phyloP scores from a whole-genome alignment of 64 coral and sea anemone species.

The Dendronephthya gigantea region DNA sequence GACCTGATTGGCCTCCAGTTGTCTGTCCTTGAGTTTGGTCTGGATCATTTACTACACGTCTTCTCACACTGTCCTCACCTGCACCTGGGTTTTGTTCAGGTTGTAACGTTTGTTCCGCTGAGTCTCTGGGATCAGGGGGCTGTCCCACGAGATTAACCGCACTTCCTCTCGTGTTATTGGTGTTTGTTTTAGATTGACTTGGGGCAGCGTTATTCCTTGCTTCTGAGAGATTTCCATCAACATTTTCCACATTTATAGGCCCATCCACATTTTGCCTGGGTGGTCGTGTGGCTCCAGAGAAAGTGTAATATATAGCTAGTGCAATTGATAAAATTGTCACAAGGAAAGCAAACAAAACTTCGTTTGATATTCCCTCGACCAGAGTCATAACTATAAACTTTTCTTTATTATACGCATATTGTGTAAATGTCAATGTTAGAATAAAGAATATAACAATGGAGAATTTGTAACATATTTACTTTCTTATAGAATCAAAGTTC shows the following conservation, averaged over 20 bases:
- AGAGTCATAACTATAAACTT: background rate
- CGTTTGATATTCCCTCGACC: slow-evolving; percentile 9
- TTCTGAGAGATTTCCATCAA: background rate
- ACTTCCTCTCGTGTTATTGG: background rate
- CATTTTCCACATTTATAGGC: background rate
- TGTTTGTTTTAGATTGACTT: background rate
- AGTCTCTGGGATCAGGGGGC: background rate
- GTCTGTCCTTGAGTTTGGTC: background rate
- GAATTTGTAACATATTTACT: background rate
- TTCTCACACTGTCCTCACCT: background rate
- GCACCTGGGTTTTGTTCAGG: background rate
- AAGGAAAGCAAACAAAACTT: background rate
- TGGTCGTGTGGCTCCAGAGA: background rate
- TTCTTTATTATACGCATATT: too few relatives aligned
- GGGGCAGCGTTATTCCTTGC: background rate
- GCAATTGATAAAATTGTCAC: background rate
- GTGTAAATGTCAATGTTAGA: background rate
- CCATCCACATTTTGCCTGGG: background rate
- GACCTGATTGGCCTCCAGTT: background rate
- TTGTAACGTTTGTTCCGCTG: background rate
- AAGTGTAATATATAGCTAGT: background rate
- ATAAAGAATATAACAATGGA: background rate
- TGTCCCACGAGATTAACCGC: background rate
- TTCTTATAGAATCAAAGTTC: too few relatives aligned
- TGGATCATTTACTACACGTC: background rate